These are phyloP conservation scores for Gambelia wislizenii DNA, from an alignment of 2,797 vertebrate genomes.

Conservation along the genomic window DNA sequence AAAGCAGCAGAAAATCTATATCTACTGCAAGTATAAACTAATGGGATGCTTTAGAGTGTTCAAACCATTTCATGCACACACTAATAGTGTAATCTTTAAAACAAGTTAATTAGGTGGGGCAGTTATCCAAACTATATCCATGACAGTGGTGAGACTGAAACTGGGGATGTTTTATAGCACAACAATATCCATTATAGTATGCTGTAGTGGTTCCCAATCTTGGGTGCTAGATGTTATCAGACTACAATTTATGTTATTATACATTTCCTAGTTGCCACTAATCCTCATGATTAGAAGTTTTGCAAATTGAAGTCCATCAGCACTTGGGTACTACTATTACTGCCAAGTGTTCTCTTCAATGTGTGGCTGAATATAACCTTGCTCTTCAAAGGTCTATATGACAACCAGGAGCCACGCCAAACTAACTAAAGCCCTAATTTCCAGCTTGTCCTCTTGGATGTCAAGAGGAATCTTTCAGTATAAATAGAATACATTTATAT, in stretches of 20 bases:
- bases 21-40: background rate
- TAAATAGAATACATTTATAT: background rate
- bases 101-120: no score
- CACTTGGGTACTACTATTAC: no score
- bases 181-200: background rate
- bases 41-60: background rate
- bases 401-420: conserved; percentile 46
- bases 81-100: background rate
- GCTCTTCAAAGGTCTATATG: conserved; percentile 42
- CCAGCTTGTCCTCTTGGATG: conserved; percentile 12
- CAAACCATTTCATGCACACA: background rate
- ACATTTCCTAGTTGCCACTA: no score
- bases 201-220: no score
- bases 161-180: background rate
- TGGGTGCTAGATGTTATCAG: background rate
- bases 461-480: conserved; percentile 27
- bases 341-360: conserved; percentile 46
- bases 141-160: background rate
- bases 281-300: no score
- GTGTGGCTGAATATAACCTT: conserved; percentile 49
- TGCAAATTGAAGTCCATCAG: no score
- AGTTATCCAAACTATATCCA: background rate
- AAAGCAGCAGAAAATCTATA: background rate
- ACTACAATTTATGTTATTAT: background rate
- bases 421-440: conserved; percentile 36